Conservation (phyloP, 92 coral and sea anemone genomes). For the Chrysogorgia sp. region DNA sequence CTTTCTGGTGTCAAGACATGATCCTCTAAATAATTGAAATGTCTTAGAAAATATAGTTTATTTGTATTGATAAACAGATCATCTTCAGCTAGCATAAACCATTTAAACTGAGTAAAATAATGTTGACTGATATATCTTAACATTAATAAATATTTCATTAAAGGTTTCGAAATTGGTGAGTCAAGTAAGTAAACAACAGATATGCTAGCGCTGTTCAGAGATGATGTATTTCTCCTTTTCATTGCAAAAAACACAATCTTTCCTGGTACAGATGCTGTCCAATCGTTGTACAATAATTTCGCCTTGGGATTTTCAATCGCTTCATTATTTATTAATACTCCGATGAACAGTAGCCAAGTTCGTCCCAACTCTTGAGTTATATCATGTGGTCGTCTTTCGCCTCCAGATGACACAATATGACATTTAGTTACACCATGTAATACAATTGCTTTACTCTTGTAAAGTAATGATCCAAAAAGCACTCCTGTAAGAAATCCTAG, state of each 20-base stretch:
- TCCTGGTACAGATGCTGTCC: conserved; percentile 72
- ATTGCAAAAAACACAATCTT: conserved; percentile 69
- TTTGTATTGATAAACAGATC: conserved; percentile 80
- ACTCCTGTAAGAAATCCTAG: neutral
- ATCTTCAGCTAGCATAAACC: conserved; percentile 94
- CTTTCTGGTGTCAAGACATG: conserved; percentile 82
- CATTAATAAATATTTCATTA: conserved; percentile 83
- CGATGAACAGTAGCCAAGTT: conserved; percentile 67
- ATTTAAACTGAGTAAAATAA: conserved; percentile 80
- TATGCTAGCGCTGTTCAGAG: conserved; percentile 15
- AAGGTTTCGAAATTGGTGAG: conserved; percentile 75
- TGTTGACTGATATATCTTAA: conserved; percentile 83
- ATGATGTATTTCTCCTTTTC: conserved; percentile 50
- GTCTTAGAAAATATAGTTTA: conserved; percentile 74
- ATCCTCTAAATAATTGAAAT: conserved; percentile 82
- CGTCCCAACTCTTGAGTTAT: conserved; percentile 69
- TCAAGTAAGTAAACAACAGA: conserved; percentile 79
- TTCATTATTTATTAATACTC: conserved; percentile 79
- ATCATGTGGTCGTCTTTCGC: conserved; percentile 62
- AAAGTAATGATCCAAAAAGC: neutral
- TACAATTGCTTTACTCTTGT: neutral
- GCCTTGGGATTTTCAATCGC: conserved; percentile 74
- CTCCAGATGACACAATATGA: neutral
- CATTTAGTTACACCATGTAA: neutral
- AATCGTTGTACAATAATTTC: conserved; percentile 79